Percentiles rank a stretch among this genome's conserved stretches.
Evolutionary conservation across 2,888 invertebrate genomes (phyloP).

Genomic region (Lottia gigantea): DNA sequence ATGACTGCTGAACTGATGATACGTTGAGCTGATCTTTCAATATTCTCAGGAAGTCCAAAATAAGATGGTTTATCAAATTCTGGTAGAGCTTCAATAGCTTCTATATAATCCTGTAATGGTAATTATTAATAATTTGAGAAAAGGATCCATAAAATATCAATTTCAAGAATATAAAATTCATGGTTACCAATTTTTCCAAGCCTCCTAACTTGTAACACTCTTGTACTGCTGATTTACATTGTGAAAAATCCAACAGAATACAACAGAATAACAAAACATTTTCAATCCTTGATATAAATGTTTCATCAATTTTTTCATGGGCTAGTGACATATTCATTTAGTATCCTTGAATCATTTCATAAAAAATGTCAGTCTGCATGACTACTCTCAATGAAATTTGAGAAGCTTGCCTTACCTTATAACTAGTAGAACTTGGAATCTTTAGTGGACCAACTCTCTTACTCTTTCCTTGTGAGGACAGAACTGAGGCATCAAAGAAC

Average conservation of each 20-base stretch:
- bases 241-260: too few species aligned
- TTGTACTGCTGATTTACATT: too few species aligned
- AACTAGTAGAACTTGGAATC: constrained; percentile 73
- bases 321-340: not conserved
- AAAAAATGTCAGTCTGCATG: not conserved
- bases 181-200: too few species aligned
- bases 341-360: not conserved
- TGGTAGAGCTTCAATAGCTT: constrained; percentile 77
- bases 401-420: constrained; percentile 67
- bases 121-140: too few species aligned
- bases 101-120: constrained; percentile 75
- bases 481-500: constrained; percentile 65
- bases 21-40: constrained; percentile 85
- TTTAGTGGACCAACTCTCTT: constrained; percentile 73
- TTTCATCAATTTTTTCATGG: too few species aligned
- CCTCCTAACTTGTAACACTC: too few species aligned
- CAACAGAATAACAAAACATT: too few species aligned
- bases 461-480: constrained; percentile 70
- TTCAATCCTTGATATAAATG: too few species aligned
- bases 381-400: not conserved
- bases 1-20: constrained; percentile 75
- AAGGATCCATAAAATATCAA: too few species aligned
- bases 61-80: constrained; percentile 80
- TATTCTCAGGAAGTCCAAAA: constrained; percentile 88
- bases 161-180: too few species aligned